Percentiles rank a stretch among this genome's conserved stretches.
phyloP scores from a whole-genome alignment of 2,797 vertebrate species.

The Streptopelia turtur region DNA sequence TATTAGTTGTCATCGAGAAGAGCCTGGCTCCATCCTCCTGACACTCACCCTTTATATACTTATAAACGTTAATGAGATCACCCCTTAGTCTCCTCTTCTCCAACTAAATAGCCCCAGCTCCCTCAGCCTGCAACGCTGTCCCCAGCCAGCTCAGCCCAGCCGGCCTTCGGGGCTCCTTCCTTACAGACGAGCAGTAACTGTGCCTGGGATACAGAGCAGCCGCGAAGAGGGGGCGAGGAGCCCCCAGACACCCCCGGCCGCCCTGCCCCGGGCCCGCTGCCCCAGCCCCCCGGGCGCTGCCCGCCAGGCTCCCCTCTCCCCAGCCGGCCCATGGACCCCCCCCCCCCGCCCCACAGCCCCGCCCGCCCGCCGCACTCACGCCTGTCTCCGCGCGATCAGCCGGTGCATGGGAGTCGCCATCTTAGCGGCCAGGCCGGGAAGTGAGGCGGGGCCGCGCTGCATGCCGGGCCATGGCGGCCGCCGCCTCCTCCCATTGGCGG shows the following conservation, averaged over 20 bases:
- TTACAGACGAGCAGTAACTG: rapidly evolving
- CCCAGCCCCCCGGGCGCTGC: too few species aligned
- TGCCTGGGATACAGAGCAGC: too few species aligned
- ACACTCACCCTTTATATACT: too few species aligned
- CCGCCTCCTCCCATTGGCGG: neutral
- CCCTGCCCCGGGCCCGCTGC: neutral
- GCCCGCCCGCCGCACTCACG: conserved; percentile 82
- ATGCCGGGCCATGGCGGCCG: conserved; percentile 53
- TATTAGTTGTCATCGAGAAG: too few species aligned
- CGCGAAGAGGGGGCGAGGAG: too few species aligned
- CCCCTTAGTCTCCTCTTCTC: too few species aligned
- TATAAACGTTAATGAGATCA: too few species aligned
- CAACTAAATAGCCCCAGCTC: too few species aligned
- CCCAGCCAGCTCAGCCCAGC: neutral
- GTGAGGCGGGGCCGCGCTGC: conserved; percentile 18
- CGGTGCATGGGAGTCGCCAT: conserved; percentile 99
- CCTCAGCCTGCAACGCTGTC: too few species aligned
- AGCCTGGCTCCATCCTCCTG: too few species aligned
- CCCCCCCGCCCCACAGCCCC: neutral
- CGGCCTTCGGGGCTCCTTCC: neutral
- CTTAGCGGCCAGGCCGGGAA: conserved; percentile 65
- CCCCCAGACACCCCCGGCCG: too few species aligned
- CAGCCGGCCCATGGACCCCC: neutral
- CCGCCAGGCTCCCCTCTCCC: neutral
- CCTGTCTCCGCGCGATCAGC: conserved; percentile 92